These are phyloP conservation scores for Epiblema foenella DNA, from an alignment of 2,888 invertebrate genomes.

Conservation along the genomic window DNA sequence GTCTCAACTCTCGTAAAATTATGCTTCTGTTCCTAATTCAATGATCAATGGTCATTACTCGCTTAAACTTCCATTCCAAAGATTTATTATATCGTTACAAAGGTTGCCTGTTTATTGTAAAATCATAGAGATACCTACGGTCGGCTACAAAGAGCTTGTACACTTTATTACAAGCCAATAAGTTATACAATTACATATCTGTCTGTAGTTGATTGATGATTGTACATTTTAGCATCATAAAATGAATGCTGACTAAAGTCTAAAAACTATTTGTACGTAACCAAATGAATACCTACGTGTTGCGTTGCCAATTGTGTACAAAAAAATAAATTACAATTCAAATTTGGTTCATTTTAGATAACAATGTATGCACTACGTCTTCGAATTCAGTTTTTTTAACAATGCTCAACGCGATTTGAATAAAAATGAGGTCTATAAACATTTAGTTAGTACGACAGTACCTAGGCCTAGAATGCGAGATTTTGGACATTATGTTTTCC, in stretches of 20 bases:
- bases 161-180: too few relatives aligned
- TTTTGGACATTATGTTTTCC: neutral
- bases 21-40: conserved; percentile 14
- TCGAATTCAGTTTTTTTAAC: neutral
- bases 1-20: neutral
- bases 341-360: neutral
- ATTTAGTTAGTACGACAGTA: too few relatives aligned
- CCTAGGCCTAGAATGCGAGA: neutral
- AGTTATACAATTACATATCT: too few relatives aligned
- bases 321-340: neutral
- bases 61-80: neutral
- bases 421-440: neutral
- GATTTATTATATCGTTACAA: neutral
- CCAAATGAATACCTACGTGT: too few relatives aligned
- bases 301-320: too few relatives aligned
- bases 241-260: too few relatives aligned
- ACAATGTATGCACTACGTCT: neutral
- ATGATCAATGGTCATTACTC: conserved; percentile 12
- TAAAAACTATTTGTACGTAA: too few relatives aligned
- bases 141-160: too few relatives aligned
- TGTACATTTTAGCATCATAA: too few relatives aligned
- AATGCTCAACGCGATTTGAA: neutral
- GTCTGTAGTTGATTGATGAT: too few relatives aligned
- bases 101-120: neutral
- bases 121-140: neutral